Conservation (phyloP, 2,113 vertebrate species). For the Brienomyrus brachyistius region DNA sequence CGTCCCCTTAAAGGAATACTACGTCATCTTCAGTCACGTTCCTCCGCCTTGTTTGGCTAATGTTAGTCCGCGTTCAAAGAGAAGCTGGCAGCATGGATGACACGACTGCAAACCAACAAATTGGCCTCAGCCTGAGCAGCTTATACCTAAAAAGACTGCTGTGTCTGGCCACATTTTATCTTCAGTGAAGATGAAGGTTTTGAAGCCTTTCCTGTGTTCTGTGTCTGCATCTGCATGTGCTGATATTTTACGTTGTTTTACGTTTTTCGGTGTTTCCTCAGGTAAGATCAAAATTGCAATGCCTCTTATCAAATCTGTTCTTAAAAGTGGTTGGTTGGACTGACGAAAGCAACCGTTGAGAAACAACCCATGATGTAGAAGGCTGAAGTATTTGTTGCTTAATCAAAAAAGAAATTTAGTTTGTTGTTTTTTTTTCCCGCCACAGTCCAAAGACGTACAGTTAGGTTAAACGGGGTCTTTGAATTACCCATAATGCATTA, state of each 20-base stretch:
- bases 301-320: not conserved
- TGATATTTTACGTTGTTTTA: not conserved
- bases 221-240: not conserved
- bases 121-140: not conserved
- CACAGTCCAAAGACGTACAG: not conserved
- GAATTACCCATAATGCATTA: not conserved
- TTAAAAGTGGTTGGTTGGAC: not conserved
- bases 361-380: not conserved
- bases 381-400: not conserved
- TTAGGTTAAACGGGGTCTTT: not conserved
- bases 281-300: not conserved
- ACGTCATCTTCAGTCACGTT: not conserved
- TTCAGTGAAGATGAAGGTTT: not conserved
- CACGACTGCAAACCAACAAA: not conserved
- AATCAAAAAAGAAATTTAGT: not conserved
- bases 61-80: not conserved
- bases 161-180: not conserved
- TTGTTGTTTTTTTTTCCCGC: no score
- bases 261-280: not conserved
- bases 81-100: not conserved
- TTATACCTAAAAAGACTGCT: not conserved
- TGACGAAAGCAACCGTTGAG: not conserved
- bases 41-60: not conserved
- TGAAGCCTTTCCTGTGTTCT: not conserved
- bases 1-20: not conserved